phyloP scores from a whole-genome alignment of 2,888 invertebrate genomes.

The Papilio protenor region DNA sequence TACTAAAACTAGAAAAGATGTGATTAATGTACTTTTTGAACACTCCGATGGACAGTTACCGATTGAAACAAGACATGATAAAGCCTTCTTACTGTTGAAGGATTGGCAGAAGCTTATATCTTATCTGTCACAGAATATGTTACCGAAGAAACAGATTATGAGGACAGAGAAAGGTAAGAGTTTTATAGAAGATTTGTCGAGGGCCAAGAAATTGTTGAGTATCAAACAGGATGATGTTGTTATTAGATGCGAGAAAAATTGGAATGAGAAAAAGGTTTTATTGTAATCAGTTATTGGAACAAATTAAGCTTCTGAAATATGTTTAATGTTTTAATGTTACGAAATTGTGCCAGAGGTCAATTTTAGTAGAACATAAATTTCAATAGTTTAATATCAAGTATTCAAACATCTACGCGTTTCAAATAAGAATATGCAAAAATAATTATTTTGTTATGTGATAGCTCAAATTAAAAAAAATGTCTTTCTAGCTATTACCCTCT shows the following conservation, averaged over 20 bases:
- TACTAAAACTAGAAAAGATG: slow-evolving; percentile 59
- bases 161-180: slow-evolving; percentile 72
- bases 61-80: slow-evolving; percentile 65
- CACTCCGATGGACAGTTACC: slow-evolving; percentile 71
- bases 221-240: slow-evolving; percentile 63
- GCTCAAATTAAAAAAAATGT: neutral
- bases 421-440: neutral
- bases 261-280: slow-evolving; percentile 58
- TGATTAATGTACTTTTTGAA: slow-evolving; percentile 73
- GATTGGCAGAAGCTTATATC: slow-evolving; percentile 77
- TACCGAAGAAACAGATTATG: slow-evolving; percentile 71
- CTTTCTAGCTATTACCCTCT: neutral
- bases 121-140: slow-evolving; percentile 70
- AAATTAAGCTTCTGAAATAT: neutral
- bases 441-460: neutral
- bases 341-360: neutral
- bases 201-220: slow-evolving; percentile 71
- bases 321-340: slow-evolving; percentile 2
- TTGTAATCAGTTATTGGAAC: slow-evolving; percentile 56
- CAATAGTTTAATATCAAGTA: neutral
- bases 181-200: slow-evolving; percentile 71
- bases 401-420: neutral
- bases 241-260: slow-evolving; percentile 51
- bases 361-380: neutral
- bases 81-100: slow-evolving; percentile 66